A percentile compares a stretch with the other conserved stretches of the same genome.
phyloP scores from a whole-genome alignment of 2,888 invertebrate species.

The Rhogogaster chlorosoma region DNA sequence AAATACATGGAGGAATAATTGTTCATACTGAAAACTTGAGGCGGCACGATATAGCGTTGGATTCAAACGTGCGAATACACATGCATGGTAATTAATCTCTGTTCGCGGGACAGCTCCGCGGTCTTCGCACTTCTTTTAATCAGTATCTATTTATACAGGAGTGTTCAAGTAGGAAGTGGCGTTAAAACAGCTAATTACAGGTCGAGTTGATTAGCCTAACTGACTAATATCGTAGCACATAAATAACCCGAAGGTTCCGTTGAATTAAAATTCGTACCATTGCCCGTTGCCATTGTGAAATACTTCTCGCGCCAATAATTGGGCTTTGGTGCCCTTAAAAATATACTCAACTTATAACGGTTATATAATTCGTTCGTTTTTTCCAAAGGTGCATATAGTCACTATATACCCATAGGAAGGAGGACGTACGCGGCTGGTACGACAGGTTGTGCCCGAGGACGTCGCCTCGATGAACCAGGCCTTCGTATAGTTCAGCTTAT shows the following conservation, averaged over 20 bases:
- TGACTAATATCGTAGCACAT: neutral
- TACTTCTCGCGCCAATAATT: neutral
- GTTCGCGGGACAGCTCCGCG: neutral
- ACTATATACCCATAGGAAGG: neutral
- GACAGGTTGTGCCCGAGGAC: slow-evolving; percentile 50
- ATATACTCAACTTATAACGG: neutral
- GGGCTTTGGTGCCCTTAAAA: neutral
- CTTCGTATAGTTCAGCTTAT: slow-evolving; percentile 7
- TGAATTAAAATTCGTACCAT: neutral
- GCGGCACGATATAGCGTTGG: too few relatives aligned
- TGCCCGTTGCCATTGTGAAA: neutral
- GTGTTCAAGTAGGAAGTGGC: slow-evolving; percentile 18
- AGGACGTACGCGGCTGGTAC: slow-evolving; percentile 31
- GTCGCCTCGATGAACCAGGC: slow-evolving; percentile 13
- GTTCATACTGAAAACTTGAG: neutral
- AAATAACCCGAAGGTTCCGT: neutral
- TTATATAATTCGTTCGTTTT: slow-evolving; percentile 13
- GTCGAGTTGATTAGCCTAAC: slow-evolving; percentile 37
- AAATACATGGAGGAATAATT: neutral
- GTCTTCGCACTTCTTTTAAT: slow-evolving; percentile 12
- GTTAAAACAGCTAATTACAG: slow-evolving; percentile 38
- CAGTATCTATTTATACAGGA: neutral
- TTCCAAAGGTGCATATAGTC: slow-evolving; percentile 21
- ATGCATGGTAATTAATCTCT: neutral
- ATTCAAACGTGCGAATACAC: neutral